phyloP scores from a whole-genome alignment of 1,140 invertebrate species.

The Pogonomyrmex californicus region DNA sequence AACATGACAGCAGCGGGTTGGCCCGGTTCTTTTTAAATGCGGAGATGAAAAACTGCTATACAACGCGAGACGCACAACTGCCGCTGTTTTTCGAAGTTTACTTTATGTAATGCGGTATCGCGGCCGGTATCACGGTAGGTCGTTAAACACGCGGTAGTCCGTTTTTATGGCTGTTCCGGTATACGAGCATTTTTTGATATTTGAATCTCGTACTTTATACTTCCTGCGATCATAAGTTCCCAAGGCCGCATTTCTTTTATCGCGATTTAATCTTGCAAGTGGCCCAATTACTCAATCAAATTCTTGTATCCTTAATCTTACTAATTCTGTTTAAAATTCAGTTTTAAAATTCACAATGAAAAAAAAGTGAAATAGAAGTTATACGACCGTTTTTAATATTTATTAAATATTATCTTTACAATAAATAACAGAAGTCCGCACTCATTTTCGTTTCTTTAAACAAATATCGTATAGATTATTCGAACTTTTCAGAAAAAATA shows the following conservation, averaged over 20 bases:
- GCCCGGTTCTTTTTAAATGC: constrained; percentile 33
- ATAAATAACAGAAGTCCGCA: not conserved
- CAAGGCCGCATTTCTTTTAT: constrained; percentile 39
- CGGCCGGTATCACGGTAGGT: constrained; percentile 39
- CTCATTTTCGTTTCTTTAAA: not conserved
- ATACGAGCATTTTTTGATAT: constrained; percentile 43
- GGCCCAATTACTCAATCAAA: constrained; percentile 39
- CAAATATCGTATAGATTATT: not conserved
- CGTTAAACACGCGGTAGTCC: constrained; percentile 52
- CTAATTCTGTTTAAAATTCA: not conserved
- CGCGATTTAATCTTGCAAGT: constrained; percentile 32
- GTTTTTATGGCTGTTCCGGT: constrained; percentile 46
- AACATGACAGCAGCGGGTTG: constrained; percentile 7
- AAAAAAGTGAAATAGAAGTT: not conserved
- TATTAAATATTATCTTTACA: not conserved
- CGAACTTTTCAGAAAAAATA: constrained; percentile 2
- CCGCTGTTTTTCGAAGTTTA: constrained; percentile 49
- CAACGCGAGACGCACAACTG: constrained; percentile 22
- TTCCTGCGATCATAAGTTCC: constrained; percentile 31
- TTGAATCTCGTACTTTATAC: constrained; percentile 54
- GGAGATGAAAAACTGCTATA: constrained; percentile 38
- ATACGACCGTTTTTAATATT: not conserved
- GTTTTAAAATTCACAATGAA: too few relatives aligned
- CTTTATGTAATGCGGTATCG: constrained; percentile 51
- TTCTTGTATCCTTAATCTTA: constrained; percentile 12